Percentiles rank a stretch among this genome's conserved stretches.
These are phyloP conservation scores for Gastracanthus pulcherrimus DNA, from an alignment of 2,888 invertebrate species.

Conservation along the genomic window DNA sequence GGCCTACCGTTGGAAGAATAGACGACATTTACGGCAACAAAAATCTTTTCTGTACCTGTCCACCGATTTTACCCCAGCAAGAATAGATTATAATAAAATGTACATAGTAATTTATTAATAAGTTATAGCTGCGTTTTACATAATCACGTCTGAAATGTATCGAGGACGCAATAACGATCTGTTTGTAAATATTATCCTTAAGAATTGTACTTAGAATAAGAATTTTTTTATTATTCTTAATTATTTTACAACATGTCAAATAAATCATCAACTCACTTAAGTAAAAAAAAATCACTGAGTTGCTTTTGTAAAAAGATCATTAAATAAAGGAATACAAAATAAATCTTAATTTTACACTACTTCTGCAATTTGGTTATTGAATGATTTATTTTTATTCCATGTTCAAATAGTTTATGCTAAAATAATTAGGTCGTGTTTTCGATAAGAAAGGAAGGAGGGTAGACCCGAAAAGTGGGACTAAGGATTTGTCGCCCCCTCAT, in stretches of 20 bases:
- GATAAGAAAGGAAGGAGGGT: too few species aligned
- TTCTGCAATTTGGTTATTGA: too few species aligned
- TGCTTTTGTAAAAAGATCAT: slow-evolving; percentile 47
- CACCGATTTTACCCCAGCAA: slow-evolving; percentile 90
- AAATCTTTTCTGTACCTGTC: slow-evolving; percentile 96
- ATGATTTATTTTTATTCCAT: too few species aligned
- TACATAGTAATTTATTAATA: slow-evolving; percentile 53
- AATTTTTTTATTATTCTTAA: slow-evolving; percentile 34
- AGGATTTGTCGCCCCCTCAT: too few species aligned
- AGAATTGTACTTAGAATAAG: slow-evolving; percentile 25
- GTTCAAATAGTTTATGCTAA: too few species aligned
- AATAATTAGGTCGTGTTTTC: too few species aligned
- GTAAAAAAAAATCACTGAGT: slow-evolving; percentile 41
- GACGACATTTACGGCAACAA: slow-evolving; percentile 99
- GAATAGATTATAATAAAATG: slow-evolving; percentile 62
- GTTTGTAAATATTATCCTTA: slow-evolving; percentile 54
- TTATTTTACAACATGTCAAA: slow-evolving; percentile 43
- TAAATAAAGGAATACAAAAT: slow-evolving; percentile 51
- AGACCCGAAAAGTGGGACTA: too few species aligned
- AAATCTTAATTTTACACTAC: background rate
- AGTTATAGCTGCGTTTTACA: slow-evolving; percentile 10
- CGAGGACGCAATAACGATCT: slow-evolving; percentile 13
- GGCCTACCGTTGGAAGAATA: slow-evolving; percentile 98
- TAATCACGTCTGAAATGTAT: slow-evolving; percentile 23
- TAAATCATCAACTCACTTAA: slow-evolving; percentile 24